Evolutionary conservation across 2,113 vertebrate genomes (phyloP), one percentile per base, ranked within the genome.

Genomic region (Strigops habroptila): DNA sequence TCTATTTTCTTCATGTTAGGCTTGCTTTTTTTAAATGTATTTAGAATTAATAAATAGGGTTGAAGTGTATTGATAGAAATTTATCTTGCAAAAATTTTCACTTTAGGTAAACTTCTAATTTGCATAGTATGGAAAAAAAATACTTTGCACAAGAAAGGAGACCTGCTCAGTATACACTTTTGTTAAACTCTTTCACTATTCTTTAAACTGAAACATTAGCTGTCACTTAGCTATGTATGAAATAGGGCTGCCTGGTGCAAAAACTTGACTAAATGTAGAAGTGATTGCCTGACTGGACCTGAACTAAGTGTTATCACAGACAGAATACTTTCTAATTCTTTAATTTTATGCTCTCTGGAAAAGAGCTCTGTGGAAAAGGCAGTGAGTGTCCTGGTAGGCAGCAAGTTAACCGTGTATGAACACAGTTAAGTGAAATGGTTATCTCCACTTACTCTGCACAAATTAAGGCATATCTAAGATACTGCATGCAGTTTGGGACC

Each of bases 351-450:
- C 7, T 82, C 0, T 52, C 33, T 79, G 55, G 18, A 41, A 85
- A 41, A 43, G 9, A 31, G 8, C 12, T 55, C 21, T 16, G 22
- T 82, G 65, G 71, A 49, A 68, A 71, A 64, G n/a, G 14, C 6
- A 3, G 1, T 24, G 12, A 37, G 12, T 5, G 3, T 44, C 23
- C 41, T 82, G 28, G 14, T 9, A 75, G 60, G 41, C 21, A 88
- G 9, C 21, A 90, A 11, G 46, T 12, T 63, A 31, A 68, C n/a
- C 2, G 1, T 17, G 4, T 28, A 21, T 25, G 33, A 86, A 27
- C 14, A 22, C 33, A 77, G 4, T 13, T 16, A 33, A 63, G 30
- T 0, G 0, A 90, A 65, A 6, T 2, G 1, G 19, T 33, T 39
- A 1, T 23, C 9, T 81, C 14, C 49, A 39, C 65, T 39, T 82